phyloP scores from a whole-genome alignment of 2,888 invertebrate species.

The Nephrotoma guestfalica region DNA sequence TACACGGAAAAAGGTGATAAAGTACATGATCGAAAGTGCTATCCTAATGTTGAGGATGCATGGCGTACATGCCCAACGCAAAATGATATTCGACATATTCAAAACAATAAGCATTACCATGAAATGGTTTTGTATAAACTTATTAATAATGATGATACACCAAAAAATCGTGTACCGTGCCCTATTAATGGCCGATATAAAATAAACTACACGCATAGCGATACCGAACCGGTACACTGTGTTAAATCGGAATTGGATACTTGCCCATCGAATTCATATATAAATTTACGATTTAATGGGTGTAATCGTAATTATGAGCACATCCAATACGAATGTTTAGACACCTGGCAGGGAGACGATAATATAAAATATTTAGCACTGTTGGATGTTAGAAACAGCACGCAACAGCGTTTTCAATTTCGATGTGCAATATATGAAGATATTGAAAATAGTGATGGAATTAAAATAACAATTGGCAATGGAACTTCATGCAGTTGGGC shows the following conservation, averaged over 20 bases:
- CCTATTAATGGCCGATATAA: constrained; percentile 46
- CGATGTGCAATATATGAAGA: constrained; percentile 42
- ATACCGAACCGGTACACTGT: constrained; percentile 37
- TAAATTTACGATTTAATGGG: constrained; percentile 39
- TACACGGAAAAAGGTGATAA: not conserved
- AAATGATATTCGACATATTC: constrained; percentile 25
- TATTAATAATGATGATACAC: constrained; percentile 34
- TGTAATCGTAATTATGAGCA: constrained; percentile 41
- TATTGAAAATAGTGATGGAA: constrained; percentile 35
- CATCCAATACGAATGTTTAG: constrained; percentile 45
- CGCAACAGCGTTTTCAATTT: constrained; percentile 33
- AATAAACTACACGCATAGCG: constrained; percentile 39
- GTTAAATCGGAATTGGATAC: constrained; percentile 41
- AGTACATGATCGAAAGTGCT: constrained; percentile 32
- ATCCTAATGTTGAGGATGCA: constrained; percentile 42
- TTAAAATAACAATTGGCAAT: constrained; percentile 43
- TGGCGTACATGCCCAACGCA: constrained; percentile 38
- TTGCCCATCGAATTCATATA: constrained; percentile 43
- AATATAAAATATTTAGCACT: constrained; percentile 42
- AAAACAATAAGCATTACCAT: constrained; percentile 13
- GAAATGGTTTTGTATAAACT: constrained; percentile 45
- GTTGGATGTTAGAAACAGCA: constrained; percentile 24
- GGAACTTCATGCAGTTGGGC: constrained; percentile 41
- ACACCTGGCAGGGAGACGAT: constrained; percentile 42
- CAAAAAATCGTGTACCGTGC: constrained; percentile 42